phyloP scores from a whole-genome alignment of 2,797 vertebrate species.

The Aselliscus stoliczkanus region DNA sequence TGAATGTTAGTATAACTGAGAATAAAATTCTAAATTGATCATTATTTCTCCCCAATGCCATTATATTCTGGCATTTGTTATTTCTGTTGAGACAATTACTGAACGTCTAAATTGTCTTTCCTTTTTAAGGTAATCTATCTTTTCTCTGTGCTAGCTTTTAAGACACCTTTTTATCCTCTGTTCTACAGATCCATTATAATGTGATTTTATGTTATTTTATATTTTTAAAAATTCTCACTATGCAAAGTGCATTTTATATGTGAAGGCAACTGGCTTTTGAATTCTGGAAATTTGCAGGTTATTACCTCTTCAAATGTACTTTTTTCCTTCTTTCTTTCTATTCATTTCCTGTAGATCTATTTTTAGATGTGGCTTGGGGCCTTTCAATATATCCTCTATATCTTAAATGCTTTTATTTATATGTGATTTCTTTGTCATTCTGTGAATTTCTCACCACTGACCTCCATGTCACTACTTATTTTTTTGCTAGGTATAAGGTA shows the following conservation, averaged over 20 bases:
- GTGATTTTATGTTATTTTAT: neutral
- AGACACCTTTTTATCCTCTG: neutral
- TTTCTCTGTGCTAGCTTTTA: neutral
- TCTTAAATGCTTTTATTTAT: neutral
- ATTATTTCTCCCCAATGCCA: neutral
- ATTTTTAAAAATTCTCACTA: neutral
- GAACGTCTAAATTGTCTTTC: neutral
- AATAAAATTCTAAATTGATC: constrained; percentile 30
- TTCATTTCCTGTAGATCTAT: neutral
- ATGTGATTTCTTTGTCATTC: neutral
- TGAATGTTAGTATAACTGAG: constrained; percentile 24
- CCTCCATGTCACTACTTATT: neutral
- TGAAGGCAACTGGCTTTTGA: neutral
- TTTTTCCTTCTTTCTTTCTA: neutral
- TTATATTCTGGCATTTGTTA: neutral
- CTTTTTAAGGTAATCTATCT: neutral
- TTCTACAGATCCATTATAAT: neutral
- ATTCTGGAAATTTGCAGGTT: neutral
- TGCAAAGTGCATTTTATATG: constrained; percentile 3
- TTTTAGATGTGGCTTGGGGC: neutral
- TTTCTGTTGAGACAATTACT: constrained; percentile 33
- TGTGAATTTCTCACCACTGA: constrained; percentile 16
- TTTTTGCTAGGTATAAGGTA: neutral
- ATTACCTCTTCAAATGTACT: neutral
- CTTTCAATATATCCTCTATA: neutral